Conservation (phyloP, 2,797 vertebrate species). For the Eupleurogrammus muticus region DNA sequence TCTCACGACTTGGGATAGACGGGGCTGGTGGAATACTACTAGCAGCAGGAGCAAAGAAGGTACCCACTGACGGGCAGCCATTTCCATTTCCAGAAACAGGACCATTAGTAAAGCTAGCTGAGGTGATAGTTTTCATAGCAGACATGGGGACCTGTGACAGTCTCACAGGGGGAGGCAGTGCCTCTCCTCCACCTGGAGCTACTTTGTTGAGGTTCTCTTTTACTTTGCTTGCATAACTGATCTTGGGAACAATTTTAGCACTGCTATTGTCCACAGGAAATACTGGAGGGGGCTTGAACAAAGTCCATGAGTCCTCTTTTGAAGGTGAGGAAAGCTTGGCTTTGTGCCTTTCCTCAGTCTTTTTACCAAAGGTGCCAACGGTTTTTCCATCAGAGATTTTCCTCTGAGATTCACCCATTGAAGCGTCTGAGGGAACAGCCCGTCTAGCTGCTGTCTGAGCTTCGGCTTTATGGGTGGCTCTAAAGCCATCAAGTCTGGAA, state of each 20-base stretch:
- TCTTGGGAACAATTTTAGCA: conserved; percentile 99
- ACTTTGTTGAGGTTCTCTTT: conserved; percentile 99
- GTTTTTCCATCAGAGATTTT: conserved; percentile 93
- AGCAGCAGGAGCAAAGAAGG: conserved; percentile 92
- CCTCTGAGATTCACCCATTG: conserved; percentile 85
- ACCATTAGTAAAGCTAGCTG: conserved; percentile 96
- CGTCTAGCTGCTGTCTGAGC: conserved; percentile 61
- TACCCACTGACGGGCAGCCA: conserved; percentile 86
- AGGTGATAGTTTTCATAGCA: conserved; percentile 97
- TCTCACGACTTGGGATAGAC: conserved; percentile 85
- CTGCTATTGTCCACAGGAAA: conserved; percentile 99
- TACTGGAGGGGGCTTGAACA: conserved; percentile 98
- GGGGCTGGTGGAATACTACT: conserved; percentile 87
- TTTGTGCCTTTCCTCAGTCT: conserved; percentile 94
- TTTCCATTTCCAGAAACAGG: conserved; percentile 90
- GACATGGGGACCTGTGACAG: conserved; percentile 97
- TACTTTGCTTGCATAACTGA: conserved; percentile 99
- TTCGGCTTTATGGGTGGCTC: conserved; percentile 79
- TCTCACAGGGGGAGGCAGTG: conserved; percentile 82
- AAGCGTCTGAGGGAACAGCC: conserved; percentile 66
- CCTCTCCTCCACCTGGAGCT: conserved; percentile 88
- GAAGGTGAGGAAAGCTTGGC: conserved; percentile 89
- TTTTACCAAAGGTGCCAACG: conserved; percentile 88
- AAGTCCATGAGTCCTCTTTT: conserved; percentile 98
- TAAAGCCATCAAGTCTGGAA: conserved; percentile 85